phyloP scores from a whole-genome alignment of 2,797 vertebrate genomes.

The Eleutherodactylus coqui region DNA sequence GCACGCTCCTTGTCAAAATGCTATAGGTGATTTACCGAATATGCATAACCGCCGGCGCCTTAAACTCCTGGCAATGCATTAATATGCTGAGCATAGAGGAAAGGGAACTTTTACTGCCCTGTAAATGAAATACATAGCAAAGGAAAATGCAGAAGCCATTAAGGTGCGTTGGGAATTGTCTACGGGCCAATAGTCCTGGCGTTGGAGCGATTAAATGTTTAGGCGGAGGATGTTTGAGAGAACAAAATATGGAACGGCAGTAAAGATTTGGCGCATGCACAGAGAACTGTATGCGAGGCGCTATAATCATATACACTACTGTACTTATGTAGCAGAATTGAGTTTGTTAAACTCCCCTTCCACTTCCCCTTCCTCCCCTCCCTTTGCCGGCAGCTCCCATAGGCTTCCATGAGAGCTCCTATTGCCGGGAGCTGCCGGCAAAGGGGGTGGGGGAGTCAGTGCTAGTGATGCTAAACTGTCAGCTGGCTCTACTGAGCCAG shows the following conservation, averaged over 20 bases:
- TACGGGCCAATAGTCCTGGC: background rate
- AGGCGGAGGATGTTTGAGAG: background rate
- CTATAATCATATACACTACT: background rate
- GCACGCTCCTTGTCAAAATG: conserved; percentile 44
- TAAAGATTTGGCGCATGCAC: background rate
- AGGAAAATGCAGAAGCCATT: conserved; percentile 11
- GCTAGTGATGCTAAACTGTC: too few species aligned
- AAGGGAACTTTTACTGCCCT: conserved; percentile 19
- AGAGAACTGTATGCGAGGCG: background rate
- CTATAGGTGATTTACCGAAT: conserved; percentile 51
- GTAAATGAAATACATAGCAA: conserved; percentile 16
- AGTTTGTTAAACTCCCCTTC: background rate
- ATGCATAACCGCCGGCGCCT: conserved; percentile 17
- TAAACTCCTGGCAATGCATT: conserved; percentile 8
- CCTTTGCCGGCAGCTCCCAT: too few species aligned
- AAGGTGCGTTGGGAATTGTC: background rate
- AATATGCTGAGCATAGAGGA: conserved; percentile 19
- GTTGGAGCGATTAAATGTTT: background rate
- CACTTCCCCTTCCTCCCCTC: too few species aligned
- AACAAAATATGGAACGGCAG: background rate
- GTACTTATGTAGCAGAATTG: background rate
- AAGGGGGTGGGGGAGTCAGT: too few species aligned
- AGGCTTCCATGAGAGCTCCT: too few species aligned
- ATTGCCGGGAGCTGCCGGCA: too few species aligned
- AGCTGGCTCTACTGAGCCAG: too few species aligned